Evolutionary conservation across 2,888 invertebrate genomes (phyloP).

Genomic region (Embidobia sp.): DNA sequence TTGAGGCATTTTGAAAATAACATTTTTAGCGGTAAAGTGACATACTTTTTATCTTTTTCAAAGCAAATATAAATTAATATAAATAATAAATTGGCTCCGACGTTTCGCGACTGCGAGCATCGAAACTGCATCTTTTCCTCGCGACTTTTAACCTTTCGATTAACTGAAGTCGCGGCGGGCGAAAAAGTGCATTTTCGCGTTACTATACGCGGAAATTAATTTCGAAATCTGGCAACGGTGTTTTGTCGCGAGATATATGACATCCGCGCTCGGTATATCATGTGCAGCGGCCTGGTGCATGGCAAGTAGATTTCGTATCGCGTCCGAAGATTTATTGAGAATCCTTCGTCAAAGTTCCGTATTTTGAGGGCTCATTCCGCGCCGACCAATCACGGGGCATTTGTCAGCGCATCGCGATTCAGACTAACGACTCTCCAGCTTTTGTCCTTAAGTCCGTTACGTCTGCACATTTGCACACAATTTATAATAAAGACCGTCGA

Average conservation of each 20-base stretch:
- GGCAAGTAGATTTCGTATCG: slow-evolving; percentile 63
- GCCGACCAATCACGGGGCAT: slow-evolving; percentile 47
- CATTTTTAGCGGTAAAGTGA: no score
- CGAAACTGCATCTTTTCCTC: slow-evolving; percentile 9
- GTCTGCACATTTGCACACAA: background rate
- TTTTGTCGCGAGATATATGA: slow-evolving; percentile 60
- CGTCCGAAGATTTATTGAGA: slow-evolving; percentile 59
- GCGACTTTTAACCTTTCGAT: slow-evolving; percentile 32
- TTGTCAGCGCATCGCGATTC: slow-evolving; percentile 50
- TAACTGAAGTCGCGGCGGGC: slow-evolving; percentile 11
- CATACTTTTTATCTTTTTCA: no score
- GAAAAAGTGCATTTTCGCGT: slow-evolving; percentile 42
- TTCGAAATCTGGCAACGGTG: slow-evolving; percentile 63
- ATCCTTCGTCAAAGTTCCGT: slow-evolving; percentile 60
- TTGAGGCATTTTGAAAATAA: no score
- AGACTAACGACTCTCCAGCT: slow-evolving; percentile 37
- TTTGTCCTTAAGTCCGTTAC: slow-evolving; percentile 20
- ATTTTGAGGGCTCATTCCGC: slow-evolving; percentile 58
- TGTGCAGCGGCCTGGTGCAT: slow-evolving; percentile 60
- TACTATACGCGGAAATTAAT: slow-evolving; percentile 55
- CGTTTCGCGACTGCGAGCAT: no score
- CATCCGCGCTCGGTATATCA: slow-evolving; percentile 63
- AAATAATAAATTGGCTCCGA: no score
- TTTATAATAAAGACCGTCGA: slow-evolving; percentile 1
- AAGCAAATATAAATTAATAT: no score